These are phyloP conservation scores for Coluber constrictor DNA, from an alignment of 2,797 vertebrate genomes.

Conservation along the genomic window DNA sequence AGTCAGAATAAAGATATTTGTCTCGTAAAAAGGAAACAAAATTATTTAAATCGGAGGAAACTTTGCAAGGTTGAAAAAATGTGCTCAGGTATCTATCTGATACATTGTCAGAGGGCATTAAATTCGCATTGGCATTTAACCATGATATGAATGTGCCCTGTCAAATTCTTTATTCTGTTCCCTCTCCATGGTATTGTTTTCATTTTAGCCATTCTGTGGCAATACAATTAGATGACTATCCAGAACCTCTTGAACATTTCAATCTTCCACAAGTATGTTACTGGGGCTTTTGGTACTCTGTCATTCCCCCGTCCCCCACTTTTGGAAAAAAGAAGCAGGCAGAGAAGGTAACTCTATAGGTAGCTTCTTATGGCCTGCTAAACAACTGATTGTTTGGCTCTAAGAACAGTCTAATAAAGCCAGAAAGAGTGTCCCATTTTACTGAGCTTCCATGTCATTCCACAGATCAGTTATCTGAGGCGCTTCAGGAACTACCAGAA, in stretches of 20 bases:
- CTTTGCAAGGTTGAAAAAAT: background rate
- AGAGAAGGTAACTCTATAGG: background rate
- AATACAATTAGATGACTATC: background rate
- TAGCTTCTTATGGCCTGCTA: background rate
- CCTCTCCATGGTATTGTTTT: background rate
- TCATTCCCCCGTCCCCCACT: background rate
- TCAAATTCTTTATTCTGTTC: background rate
- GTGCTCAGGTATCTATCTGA: background rate
- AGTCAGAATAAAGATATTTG: conserved; percentile 34
- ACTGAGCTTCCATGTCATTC: background rate
- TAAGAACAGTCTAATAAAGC: background rate
- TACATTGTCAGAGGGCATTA: background rate
- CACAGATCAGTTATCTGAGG: background rate
- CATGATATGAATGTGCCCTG: background rate
- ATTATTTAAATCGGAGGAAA: background rate
- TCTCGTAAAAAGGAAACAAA: background rate
- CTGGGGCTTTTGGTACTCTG: background rate
- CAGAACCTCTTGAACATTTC: background rate
- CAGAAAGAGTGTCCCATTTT: background rate
- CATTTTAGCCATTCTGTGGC: background rate
- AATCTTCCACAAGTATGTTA: background rate
- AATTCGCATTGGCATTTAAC: background rate
- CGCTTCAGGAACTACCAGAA: background rate
- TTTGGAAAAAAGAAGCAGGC: background rate
- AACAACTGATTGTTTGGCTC: background rate